Evolutionary conservation across 1,140 invertebrate genomes (phyloP).

Genomic region (Hetaerina americana): DNA sequence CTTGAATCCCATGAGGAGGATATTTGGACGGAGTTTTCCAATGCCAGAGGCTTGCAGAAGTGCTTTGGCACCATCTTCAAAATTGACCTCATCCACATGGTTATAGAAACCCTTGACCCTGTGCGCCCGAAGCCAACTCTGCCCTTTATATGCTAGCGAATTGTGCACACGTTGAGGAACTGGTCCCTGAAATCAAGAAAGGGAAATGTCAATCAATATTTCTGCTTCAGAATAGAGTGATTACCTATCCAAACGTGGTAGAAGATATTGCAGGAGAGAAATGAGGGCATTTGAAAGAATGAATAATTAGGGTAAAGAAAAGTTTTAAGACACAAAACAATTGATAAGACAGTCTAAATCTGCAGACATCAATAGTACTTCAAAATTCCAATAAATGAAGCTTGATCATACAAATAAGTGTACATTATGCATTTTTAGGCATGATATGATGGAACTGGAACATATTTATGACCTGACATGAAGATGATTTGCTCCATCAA

Average conservation of each 20-base stretch:
- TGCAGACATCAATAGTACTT: too few species aligned
- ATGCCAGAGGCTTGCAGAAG: constrained; percentile 70
- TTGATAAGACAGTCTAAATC: too few species aligned
- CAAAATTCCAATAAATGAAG: too few species aligned
- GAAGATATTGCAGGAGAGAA: too few species aligned
- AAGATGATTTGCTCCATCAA: too few species aligned
- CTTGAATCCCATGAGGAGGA: constrained; percentile 85
- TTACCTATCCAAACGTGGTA: neutral
- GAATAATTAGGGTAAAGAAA: too few species aligned
- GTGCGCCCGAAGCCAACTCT: constrained; percentile 67
- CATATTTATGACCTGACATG: too few species aligned
- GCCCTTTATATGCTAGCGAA: constrained; percentile 42
- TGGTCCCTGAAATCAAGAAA: constrained; percentile 15
- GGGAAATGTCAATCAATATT: neutral
- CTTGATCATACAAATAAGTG: too few species aligned
- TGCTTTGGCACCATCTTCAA: constrained; percentile 58
- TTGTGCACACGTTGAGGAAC: constrained; percentile 28
- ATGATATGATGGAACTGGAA: too few species aligned
- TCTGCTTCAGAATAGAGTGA: neutral
- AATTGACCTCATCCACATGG: constrained; percentile 61
- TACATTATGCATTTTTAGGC: too few species aligned
- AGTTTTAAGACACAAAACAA: too few species aligned
- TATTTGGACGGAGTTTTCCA: constrained; percentile 81
- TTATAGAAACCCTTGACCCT: constrained; percentile 88
- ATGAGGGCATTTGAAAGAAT: too few species aligned